phyloP scores from a whole-genome alignment of 2,797 vertebrate species.

The Phoeniculus purpureus region DNA sequence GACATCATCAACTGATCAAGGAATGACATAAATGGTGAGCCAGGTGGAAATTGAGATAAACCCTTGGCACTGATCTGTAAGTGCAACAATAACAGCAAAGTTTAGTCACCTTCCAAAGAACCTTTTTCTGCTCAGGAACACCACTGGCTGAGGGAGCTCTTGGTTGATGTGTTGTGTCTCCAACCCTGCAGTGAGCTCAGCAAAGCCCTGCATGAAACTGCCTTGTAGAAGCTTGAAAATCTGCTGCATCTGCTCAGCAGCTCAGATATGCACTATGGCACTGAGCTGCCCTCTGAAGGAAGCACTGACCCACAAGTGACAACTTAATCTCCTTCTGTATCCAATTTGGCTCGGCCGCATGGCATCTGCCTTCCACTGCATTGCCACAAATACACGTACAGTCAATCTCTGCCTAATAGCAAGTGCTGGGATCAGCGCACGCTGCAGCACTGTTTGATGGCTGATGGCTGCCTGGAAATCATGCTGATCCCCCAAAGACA shows the following conservation, averaged over 20 bases:
- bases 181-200: accelerated
- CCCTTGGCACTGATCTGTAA: background rate
- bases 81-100: background rate
- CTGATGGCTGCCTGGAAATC: background rate
- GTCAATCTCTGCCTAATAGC: background rate
- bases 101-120: background rate
- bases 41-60: too few species aligned
- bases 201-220: background rate
- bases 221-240: background rate
- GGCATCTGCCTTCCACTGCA: background rate
- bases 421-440: accelerated
- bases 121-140: background rate
- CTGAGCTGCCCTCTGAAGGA: background rate
- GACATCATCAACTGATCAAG: too few species aligned
- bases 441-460: accelerated
- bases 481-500: background rate
- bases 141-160: background rate
- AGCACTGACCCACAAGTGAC: conserved; percentile 26
- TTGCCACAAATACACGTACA: accelerated
- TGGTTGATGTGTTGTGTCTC: background rate
- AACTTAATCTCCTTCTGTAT: conserved; percentile 44
- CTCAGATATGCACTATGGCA: background rate
- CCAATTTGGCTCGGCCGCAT: background rate
- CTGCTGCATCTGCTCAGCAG: background rate
- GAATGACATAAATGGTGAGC: too few species aligned